Evolutionary conservation across 35 echinoderm and acorn worm species (phyloP).

Genomic region (Ophioderma brevispina): DNA sequence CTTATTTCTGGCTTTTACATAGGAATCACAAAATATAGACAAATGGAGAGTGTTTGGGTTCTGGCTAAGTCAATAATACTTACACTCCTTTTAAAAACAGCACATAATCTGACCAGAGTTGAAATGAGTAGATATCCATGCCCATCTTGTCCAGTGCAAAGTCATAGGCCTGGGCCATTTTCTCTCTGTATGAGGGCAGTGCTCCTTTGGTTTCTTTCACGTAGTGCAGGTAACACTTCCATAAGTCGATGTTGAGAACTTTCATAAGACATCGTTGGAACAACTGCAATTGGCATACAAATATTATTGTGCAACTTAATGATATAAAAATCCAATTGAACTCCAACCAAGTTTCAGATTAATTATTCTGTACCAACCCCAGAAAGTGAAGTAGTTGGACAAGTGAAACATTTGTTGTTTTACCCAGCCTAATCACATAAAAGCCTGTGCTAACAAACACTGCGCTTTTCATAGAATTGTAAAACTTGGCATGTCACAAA

Average conservation of each 20-base stretch:
- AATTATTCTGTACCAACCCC: too few species aligned
- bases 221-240: slow-evolving; percentile 98
- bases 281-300: slow-evolving; percentile 51
- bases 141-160: slow-evolving; percentile 99
- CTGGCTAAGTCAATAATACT: slow-evolving; percentile 48
- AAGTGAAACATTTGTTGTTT: too few species aligned
- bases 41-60: too few species aligned
- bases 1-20: too few species aligned
- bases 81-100: slow-evolving; percentile 94
- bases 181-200: slow-evolving; percentile 88
- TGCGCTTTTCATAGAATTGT: too few species aligned
- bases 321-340: too few species aligned
- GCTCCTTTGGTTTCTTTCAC: slow-evolving; percentile 95
- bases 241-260: slow-evolving; percentile 94
- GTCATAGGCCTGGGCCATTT: slow-evolving; percentile 99
- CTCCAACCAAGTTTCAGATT: too few species aligned
- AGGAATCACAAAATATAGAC: too few species aligned
- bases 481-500: too few species aligned
- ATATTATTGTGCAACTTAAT: too few species aligned
- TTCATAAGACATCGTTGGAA: slow-evolving; percentile 99
- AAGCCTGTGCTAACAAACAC: too few species aligned
- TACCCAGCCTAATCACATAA: too few species aligned
- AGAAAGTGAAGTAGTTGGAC: background rate
- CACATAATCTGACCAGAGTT: slow-evolving; percentile 93
- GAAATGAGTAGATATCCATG: slow-evolving; percentile 93